A percentile compares a stretch with the other conserved stretches of the same genome.
phyloP scores from a whole-genome alignment of 2,888 invertebrate species.

The Bombyx huttoni region DNA sequence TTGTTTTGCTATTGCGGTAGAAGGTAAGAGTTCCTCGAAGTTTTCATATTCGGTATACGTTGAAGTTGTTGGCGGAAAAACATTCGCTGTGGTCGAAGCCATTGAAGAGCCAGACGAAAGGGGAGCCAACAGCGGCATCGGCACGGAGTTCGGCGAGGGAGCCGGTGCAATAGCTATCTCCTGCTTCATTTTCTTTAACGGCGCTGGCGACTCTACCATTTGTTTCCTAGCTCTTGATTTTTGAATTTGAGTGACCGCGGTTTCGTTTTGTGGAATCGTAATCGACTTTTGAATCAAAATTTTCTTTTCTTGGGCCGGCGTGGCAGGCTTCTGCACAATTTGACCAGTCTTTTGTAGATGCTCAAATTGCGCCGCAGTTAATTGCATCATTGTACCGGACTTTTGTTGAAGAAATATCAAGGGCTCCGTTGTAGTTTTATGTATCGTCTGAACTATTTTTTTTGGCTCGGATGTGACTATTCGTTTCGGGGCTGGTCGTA shows the following conservation, averaged over 20 bases:
- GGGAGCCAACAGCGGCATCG: conserved; percentile 29
- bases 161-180: conserved; percentile 41
- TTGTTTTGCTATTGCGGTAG: conserved; percentile 54
- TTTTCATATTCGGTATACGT: conserved; percentile 47
- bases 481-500: conserved; percentile 43
- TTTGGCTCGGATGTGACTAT: conserved; percentile 45
- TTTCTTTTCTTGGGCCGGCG: conserved; percentile 38
- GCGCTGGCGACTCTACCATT: conserved; percentile 28
- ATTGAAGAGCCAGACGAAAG: conserved; percentile 23
- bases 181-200: conserved; percentile 41
- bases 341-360: conserved; percentile 62
- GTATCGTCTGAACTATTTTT: conserved; percentile 44
- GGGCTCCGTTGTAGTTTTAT: conserved; percentile 47
- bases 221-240: conserved; percentile 42
- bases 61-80: conserved; percentile 24
- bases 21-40: conserved; percentile 58
- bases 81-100: conserved; percentile 15
- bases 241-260: conserved; percentile 22
- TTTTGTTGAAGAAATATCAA: conserved; percentile 60
- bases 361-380: conserved; percentile 65
- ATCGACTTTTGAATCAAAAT: conserved; percentile 43
- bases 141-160: conserved; percentile 10
- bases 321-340: conserved; percentile 43
- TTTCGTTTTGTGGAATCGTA: conserved; percentile 30
- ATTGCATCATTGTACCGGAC: conserved; percentile 60